Conservation (phyloP, 1,140 invertebrate species). For the Littorina saxatilis region DNA sequence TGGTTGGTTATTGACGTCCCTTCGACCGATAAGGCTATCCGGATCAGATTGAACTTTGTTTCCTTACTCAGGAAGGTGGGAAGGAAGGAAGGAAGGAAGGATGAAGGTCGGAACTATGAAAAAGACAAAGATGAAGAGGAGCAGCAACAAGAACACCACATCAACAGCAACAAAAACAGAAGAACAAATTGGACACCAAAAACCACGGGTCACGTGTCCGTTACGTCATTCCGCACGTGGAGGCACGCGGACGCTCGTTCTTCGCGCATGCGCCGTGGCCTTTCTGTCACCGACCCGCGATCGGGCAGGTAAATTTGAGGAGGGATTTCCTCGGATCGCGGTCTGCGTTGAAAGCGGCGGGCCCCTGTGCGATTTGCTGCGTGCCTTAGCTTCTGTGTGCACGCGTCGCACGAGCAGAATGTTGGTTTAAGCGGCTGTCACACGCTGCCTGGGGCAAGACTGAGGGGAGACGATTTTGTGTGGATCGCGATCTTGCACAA, state of each 20-base stretch:
- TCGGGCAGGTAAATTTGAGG: background rate
- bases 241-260: conserved; percentile 7
- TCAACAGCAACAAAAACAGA: too few species aligned
- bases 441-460: too few species aligned
- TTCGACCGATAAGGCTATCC: too few species aligned
- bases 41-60: too few species aligned
- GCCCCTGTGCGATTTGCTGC: conserved; percentile 9
- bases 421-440: too few species aligned
- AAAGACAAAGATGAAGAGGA: too few species aligned
- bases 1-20: too few species aligned
- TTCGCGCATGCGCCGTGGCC: conserved; percentile 7
- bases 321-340: conserved; percentile 11
- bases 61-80: background rate
- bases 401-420: too few species aligned
- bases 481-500: too few species aligned
- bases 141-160: too few species aligned
- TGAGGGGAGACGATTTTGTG: too few species aligned
- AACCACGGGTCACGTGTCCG: background rate
- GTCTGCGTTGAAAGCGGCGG: background rate
- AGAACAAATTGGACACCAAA: too few species aligned
- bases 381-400: background rate
- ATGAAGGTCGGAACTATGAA: background rate
- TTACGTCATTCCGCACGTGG: background rate
- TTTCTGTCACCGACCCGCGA: background rate
- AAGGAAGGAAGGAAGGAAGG: background rate